These are phyloP conservation scores for Erethizon dorsatum DNA, from an alignment of 2,797 vertebrate genomes.

Conservation along the genomic window DNA sequence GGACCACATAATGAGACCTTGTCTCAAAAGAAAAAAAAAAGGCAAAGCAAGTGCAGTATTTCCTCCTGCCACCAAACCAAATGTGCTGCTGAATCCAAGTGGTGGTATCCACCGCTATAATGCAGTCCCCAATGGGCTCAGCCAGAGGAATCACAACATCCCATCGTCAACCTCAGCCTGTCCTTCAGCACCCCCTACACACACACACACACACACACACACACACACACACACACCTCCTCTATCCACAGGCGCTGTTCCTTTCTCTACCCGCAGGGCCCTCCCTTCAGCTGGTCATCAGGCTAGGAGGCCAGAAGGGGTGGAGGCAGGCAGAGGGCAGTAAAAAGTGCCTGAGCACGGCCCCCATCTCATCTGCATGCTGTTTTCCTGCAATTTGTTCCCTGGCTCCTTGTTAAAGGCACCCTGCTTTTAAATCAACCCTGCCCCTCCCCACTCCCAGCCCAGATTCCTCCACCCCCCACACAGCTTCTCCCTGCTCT, in stretches of 20 bases:
- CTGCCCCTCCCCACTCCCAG: constrained; percentile 48
- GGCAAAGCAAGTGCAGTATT: neutral
- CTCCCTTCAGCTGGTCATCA: constrained; percentile 49
- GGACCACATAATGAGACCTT: neutral
- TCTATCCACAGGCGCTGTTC: neutral
- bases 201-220: neutral
- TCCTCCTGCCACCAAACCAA: neutral
- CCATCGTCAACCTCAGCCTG: neutral
- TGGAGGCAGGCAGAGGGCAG: neutral
- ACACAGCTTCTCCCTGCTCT: constrained; percentile 46
- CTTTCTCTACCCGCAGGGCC: constrained; percentile 16
- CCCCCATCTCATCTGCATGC: constrained; percentile 66
- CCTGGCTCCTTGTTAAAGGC: constrained; percentile 71
- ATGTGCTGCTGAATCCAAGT: neutral
- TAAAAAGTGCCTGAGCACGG: constrained; percentile 45
- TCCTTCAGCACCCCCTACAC: neutral
- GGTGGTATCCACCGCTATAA: neutral
- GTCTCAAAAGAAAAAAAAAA: neutral
- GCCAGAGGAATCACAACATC: neutral
- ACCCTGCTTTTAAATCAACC: constrained; percentile 27
- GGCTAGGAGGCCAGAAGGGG: constrained; percentile 38
- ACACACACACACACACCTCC: too few species aligned
- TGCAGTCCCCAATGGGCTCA: neutral
- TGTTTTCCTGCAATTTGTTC: constrained; percentile 58
- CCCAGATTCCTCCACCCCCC: constrained; percentile 17